Base-by-base conservation (phyloP, 1,140 invertebrate genomes). In the Caerostris extrusa region DNA sequence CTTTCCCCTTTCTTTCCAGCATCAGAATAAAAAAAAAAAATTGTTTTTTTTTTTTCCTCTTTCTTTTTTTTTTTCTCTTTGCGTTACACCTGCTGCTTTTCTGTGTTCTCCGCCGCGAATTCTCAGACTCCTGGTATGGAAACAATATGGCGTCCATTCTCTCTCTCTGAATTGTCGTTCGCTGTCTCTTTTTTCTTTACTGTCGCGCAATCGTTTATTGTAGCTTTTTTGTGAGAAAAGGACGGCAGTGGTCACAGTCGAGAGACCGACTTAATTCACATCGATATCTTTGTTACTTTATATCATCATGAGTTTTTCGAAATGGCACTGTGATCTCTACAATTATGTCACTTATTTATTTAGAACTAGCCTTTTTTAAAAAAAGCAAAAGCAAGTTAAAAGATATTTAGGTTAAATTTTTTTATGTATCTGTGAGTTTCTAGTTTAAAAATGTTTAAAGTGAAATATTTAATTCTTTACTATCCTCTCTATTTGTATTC, bases 1-100 rank as follows among this genome's bases (percentile, higher is more conserved):
- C 85, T 87, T 87, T 64, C 85, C 85, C 85, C 85, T 61, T 89
- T 71, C 50, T 89, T 61, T 89, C 50, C 87, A 69, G 19, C 58
- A 60, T 87, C 85, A 34, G 14, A 87, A 61, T 87, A 61, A 61
- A 64, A 55, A n/a, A 50, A 34, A 34, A 12, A 60, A 64, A 19
- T 87, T 53, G 5, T 14, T 87, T 34, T 12, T 19, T 17, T 17
- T 6, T 81, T 50, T 56, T 17, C 61, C n/a, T 5, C 3, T 8
- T 7, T 58, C 5, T 12, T 53, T 55, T 34, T n/a, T 19, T n/a
- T 61, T 1, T 57, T 58, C 14, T n/a, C 61, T 17, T 57, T 19
- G 12, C 12, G 53, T 53, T 71, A 53, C 50, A 55, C 61, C n/a
- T 53, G 55, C 58, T 89, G 87, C 7, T 56, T 69, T 89, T 56